Evolutionary conservation across 2,797 vertebrate genomes (phyloP), one percentile per base, ranked within the genome.

Genomic region (Falco concolor): DNA sequence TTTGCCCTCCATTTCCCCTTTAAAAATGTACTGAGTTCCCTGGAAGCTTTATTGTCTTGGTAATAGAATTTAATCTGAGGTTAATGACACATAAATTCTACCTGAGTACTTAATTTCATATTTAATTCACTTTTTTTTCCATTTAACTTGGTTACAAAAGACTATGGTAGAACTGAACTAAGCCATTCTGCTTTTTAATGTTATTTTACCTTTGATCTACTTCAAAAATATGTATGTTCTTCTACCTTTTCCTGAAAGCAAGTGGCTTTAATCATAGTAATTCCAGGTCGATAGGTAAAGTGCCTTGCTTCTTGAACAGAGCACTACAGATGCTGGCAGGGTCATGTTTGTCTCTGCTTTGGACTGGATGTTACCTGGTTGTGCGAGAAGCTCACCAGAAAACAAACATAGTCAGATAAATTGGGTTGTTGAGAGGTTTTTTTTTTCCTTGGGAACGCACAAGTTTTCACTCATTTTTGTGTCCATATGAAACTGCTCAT

Each of bases 31-130:
- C 91, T 59, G 45, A 27, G 5, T 76, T 59, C 52, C 19, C 59
- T 94, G 52, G 57, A 96, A 89, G 75, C 70, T 94, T 95, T 95
- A 95, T 95, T 96, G 97, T 91, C 84, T 85, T 90, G 27, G 68
- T 94, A 97, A 97, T 96, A 94, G 47, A 92, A 96, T 96, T 89
- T 97, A 97, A 96, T 94, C 44, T 92, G 89, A 94, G 52, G 82
- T 90, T 94, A 94, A 97, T 91, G 59, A 90, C 91, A 95, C 79
- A 96, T 97, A 97, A 96, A 94, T 96, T 97, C 63, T 95, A 96
- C 91, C 92, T 91, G 78, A 94, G 87, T 86, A 87, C 49, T 95
- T 97, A 97, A 97, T 96, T 96, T 25, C 73, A 74, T 57, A 76
- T 92, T 95, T 93, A 97, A 89, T 86, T 95, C 77, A 60, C 36